Conservation (phyloP, 1,140 invertebrate genomes). For the Aphaenogaster floridana region DNA sequence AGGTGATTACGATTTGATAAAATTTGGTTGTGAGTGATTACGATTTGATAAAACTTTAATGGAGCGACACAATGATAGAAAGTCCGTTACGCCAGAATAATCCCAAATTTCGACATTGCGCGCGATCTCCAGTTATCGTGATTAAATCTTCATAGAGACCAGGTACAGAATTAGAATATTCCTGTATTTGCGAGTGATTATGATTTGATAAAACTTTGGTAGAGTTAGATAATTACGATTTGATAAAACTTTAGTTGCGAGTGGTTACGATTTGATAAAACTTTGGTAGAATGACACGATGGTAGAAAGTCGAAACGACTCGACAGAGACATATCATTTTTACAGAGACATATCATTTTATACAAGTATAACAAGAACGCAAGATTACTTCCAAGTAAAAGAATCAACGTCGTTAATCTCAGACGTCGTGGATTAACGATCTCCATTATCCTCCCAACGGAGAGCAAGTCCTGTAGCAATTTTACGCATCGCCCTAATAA, state of each 20-base stretch:
- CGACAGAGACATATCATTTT: background rate
- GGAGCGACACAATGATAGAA: too few relatives aligned
- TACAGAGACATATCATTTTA: too few relatives aligned
- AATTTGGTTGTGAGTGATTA: background rate
- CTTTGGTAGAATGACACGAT: background rate
- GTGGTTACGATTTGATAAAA: background rate
- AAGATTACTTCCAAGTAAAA: background rate
- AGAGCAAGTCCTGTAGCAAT: background rate
- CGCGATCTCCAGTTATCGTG: background rate
- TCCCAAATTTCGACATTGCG: background rate
- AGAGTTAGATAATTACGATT: background rate
- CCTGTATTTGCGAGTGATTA: background rate
- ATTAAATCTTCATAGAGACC: background rate
- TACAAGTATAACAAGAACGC: background rate
- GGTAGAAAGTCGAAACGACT: background rate
- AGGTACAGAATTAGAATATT: background rate
- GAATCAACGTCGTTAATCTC: background rate
- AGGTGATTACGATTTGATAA: background rate
- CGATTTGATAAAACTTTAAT: too few relatives aligned
- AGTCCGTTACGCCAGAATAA: background rate
- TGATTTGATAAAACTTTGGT: background rate
- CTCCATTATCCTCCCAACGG: constrained; percentile 2
- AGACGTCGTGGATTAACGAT: constrained; percentile 18
- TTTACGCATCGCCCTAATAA: constrained; percentile 1
- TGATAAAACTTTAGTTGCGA: background rate